Evolutionary conservation across 2,113 vertebrate genomes (phyloP).

Genomic region (Brachyhypopomus gauderio): DNA sequence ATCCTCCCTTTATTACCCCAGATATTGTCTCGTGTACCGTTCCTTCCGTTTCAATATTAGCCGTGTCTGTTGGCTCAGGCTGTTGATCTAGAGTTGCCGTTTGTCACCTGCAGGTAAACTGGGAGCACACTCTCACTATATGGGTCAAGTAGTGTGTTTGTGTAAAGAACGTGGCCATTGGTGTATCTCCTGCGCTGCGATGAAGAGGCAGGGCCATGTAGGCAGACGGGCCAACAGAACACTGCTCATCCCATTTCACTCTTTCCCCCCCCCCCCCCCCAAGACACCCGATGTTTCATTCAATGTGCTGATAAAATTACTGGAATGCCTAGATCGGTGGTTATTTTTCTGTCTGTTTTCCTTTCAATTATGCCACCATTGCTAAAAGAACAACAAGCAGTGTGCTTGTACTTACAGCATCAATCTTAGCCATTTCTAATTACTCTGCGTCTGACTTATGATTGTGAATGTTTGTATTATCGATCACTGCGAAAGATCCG

Average conservation of each 20-base stretch:
- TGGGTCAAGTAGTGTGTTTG: constrained; percentile 67
- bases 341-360: not conserved
- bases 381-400: not conserved
- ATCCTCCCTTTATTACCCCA: constrained; percentile 66
- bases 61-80: constrained; percentile 59
- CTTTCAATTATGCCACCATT: not conserved
- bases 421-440: not conserved
- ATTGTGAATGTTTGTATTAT: not conserved
- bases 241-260: not conserved
- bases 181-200: constrained; percentile 33
- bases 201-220: constrained; percentile 15
- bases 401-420: not conserved
- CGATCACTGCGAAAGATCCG: not conserved
- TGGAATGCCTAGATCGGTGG: not conserved
- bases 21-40: constrained; percentile 70
- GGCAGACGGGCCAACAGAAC: not conserved
- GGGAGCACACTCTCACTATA: constrained; percentile 58
- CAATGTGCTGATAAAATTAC: not conserved
- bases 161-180: constrained; percentile 54
- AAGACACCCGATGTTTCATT: not conserved
- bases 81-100: constrained; percentile 63
- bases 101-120: constrained; percentile 65
- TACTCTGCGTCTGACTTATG: not conserved
- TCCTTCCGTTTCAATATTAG: constrained; percentile 65
- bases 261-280: not conserved